These are phyloP conservation scores for Pangasianodon hypophthalmus DNA, from an alignment of 2,113 vertebrate genomes.

Conservation along the genomic window DNA sequence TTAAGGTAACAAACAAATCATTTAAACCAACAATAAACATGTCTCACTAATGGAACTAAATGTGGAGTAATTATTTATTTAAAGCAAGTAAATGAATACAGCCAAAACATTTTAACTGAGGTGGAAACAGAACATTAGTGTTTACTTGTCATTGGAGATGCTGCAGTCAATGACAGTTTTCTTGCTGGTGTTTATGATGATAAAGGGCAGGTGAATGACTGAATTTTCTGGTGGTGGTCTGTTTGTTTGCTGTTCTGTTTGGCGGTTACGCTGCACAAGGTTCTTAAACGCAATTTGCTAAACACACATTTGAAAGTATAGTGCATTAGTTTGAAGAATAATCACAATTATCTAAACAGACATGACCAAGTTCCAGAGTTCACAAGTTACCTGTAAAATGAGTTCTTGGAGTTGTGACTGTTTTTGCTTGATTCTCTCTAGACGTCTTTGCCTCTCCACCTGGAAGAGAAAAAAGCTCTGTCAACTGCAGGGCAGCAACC, in stretches of 20 bases:
- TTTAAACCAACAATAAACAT: not conserved
- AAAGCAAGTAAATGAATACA: not conserved
- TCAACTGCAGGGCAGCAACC: not conserved
- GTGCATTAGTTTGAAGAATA: not conserved
- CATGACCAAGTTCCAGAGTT: not conserved
- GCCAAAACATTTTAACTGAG: not conserved
- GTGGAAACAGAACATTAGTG: constrained; percentile 23
- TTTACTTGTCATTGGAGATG: constrained; percentile 99
- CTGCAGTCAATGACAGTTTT: constrained; percentile 99
- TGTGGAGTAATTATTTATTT: not conserved
- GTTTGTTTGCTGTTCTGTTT: constrained; percentile 88
- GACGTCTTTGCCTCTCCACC: constrained; percentile 93
- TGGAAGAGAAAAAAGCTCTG: constrained; percentile 50
- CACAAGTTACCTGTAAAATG: constrained; percentile 88
- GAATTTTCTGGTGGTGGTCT: constrained; percentile 92
- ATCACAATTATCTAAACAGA: not conserved
- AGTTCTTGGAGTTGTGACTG: constrained; percentile 98
- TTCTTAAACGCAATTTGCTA: constrained; percentile 99
- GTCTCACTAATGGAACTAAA: not conserved
- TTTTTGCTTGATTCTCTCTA: constrained; percentile 98
- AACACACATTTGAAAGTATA: constrained; percentile 39
- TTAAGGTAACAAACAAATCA: not conserved
- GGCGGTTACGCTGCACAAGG: constrained; percentile 93
- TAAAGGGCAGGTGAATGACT: constrained; percentile 96
- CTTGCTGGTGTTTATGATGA: constrained; percentile 99